Evolutionary conservation across 2,113 vertebrate genomes (phyloP).

Genomic region (Elephas maximus): DNA sequence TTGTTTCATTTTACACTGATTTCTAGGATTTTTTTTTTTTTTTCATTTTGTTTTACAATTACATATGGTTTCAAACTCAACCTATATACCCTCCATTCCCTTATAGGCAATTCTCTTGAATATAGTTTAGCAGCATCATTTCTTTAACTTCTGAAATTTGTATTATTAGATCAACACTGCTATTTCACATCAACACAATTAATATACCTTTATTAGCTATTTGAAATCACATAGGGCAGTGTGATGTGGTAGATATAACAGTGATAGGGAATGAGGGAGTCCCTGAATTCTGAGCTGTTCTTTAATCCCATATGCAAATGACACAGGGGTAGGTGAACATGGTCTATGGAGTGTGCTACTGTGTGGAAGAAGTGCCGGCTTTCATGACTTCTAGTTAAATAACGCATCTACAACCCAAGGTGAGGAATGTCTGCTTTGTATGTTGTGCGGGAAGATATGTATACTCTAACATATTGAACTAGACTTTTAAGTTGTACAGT

Average conservation of each 20-base stretch:
- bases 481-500: background rate
- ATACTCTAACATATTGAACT: background rate
- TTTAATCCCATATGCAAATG: background rate
- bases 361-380: background rate
- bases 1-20: constrained; percentile 35
- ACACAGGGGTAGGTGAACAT: background rate
- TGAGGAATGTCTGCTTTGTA: background rate
- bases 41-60: constrained; percentile 54
- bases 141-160: background rate
- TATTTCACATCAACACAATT: background rate
- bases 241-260: background rate
- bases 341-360: background rate
- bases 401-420: background rate
- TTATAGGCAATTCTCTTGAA: background rate
- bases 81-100: background rate
- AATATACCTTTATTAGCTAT: background rate
- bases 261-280: background rate
- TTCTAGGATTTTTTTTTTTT: constrained; percentile 39
- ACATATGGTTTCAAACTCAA: constrained; percentile 5
- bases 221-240: background rate
- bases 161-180: constrained; percentile 30
- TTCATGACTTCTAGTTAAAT: background rate
- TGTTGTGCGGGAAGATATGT: background rate
- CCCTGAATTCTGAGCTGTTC: constrained; percentile 25
- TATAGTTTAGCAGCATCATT: background rate